Evolutionary conservation across 2,113 vertebrate species (phyloP).

Genomic region (Plectropomus leopardus): DNA sequence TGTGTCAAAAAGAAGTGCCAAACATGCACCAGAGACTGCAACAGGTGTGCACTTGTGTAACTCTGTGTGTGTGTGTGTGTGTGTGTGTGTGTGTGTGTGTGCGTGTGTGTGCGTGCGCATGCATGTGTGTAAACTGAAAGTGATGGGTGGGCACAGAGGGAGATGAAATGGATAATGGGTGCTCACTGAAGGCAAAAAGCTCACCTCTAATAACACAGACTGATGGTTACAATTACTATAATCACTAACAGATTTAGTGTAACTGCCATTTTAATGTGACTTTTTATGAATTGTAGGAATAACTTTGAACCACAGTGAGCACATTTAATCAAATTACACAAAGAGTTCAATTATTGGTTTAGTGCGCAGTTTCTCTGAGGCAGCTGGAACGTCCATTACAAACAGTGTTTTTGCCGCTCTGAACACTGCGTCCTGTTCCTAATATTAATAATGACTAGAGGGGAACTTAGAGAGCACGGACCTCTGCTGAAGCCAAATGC

Average conservation of each 20-base stretch:
- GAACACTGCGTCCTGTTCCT: background rate
- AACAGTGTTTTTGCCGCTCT: background rate
- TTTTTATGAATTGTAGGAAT: slow-evolving; percentile 48
- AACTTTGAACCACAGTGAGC: slow-evolving; percentile 36
- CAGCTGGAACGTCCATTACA: background rate
- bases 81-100: background rate
- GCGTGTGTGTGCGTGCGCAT: background rate
- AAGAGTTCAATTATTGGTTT: slow-evolving; percentile 31
- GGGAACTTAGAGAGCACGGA: too few species aligned
- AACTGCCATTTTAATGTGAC: slow-evolving; percentile 42
- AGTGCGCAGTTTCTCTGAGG: background rate
- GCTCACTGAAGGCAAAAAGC: slow-evolving; percentile 49
- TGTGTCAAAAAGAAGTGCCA: background rate
- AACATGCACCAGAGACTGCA: background rate
- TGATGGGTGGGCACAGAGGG: slow-evolving; percentile 26
- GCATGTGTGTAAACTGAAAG: slow-evolving; percentile 17
- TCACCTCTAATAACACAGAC: slow-evolving; percentile 61
- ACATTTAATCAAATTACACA: slow-evolving; percentile 53
- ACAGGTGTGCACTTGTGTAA: background rate
- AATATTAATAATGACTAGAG: background rate
- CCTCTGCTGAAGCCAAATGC: too few species aligned
- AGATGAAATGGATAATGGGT: slow-evolving; percentile 47
- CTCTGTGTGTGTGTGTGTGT: background rate
- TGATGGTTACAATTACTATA: slow-evolving; percentile 45
- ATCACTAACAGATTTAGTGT: slow-evolving; percentile 46